These are phyloP conservation scores for Odocoileus hemionus DNA, from an alignment of 2,113 vertebrate genomes.

Conservation along the genomic window DNA sequence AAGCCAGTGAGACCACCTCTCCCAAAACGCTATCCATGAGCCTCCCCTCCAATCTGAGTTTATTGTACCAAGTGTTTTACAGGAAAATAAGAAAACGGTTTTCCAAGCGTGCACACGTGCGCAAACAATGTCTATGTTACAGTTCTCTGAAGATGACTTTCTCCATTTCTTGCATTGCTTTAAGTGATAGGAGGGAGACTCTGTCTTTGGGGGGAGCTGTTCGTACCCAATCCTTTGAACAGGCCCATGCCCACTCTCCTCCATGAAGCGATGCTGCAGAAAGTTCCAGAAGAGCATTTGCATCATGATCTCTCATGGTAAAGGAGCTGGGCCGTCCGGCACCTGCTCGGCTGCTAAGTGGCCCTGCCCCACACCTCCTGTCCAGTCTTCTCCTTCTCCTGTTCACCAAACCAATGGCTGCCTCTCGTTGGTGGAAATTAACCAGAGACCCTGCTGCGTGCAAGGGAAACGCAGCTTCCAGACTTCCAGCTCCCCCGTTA, in stretches of 20 bases:
- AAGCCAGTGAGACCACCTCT: neutral
- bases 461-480: neutral
- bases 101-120: neutral
- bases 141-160: neutral
- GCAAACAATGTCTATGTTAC: neutral
- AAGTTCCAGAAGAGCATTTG: rapidly evolving
- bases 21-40: neutral
- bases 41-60: neutral
- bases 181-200: neutral
- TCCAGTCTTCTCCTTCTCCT: neutral
- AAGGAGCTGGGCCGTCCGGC: rapidly evolving
- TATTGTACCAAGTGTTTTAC: neutral
- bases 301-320: rapidly evolving
- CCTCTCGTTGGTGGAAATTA: rapidly evolving
- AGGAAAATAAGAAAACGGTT: neutral
- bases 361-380: rapidly evolving
- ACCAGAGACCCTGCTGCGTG: rapidly evolving
- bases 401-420: rapidly evolving
- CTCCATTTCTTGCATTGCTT: too few relatives aligned
- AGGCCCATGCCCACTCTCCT: neutral
- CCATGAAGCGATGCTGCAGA: rapidly evolving
- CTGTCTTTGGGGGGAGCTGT: too few relatives aligned
- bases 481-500: neutral
- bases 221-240: neutral
- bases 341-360: rapidly evolving